Conservation (phyloP, 23 tunicate species). For the Trididemnum miniatum region DNA sequence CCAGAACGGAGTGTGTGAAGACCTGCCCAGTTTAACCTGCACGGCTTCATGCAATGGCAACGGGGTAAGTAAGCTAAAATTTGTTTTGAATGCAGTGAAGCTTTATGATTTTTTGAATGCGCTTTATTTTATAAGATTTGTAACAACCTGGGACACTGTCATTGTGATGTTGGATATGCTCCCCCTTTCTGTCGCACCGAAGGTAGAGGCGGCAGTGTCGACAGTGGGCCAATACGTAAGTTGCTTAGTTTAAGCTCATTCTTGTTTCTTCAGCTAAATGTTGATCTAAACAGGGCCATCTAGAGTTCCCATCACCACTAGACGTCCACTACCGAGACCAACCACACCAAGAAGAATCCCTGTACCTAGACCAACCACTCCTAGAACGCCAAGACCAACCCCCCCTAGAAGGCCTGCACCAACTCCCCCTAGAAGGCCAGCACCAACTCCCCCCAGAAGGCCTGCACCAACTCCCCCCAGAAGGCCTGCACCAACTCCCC, state of each 20-base stretch:
- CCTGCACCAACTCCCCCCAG: neutral
- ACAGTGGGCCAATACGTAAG: slow-evolving; percentile 56
- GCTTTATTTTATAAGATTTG: too few species aligned
- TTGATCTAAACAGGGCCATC: too few species aligned
- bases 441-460: neutral
- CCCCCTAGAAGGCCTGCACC: neutral
- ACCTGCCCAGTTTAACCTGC: slow-evolving; percentile 10
- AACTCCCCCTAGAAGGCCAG: neutral
- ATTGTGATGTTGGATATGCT: slow-evolving; percentile 73
- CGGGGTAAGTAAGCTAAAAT: slow-evolving; percentile 44
- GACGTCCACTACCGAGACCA: too few species aligned
- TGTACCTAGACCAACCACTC: neutral
- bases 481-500: neutral
- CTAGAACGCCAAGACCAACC: neutral
- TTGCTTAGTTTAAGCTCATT: neutral
- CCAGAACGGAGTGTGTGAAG: slow-evolving; percentile 27
- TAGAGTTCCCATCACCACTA: too few species aligned
- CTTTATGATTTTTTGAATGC: too few species aligned
- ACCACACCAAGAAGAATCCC: neutral
- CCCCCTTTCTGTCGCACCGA: slow-evolving; percentile 62
- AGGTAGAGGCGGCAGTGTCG: slow-evolving; percentile 82
- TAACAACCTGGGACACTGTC: slow-evolving; percentile 90
- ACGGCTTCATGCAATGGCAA: slow-evolving; percentile 48
- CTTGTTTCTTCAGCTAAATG: too few species aligned
- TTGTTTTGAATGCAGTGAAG: neutral